Conservation (phyloP, 2,113 vertebrate species). For the Eulacestoma nigropectus region DNA sequence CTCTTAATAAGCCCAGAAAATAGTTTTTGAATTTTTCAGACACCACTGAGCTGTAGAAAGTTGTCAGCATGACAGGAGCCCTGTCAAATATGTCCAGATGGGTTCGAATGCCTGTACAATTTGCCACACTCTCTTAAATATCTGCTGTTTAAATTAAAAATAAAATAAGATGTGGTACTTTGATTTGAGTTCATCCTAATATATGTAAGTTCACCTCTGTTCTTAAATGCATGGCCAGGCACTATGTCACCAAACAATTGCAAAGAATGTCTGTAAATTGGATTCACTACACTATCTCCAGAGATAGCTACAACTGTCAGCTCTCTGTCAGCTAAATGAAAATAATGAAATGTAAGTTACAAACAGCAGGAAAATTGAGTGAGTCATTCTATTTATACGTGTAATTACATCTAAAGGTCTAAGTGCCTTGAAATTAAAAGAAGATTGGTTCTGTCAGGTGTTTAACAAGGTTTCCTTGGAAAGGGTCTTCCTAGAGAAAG, state of each 20-base stretch:
- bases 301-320: conserved; percentile 23
- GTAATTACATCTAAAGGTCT: conserved; percentile 35
- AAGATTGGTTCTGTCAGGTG: conserved; percentile 7
- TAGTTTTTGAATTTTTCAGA: background rate
- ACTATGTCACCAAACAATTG: background rate
- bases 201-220: background rate
- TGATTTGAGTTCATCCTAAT: background rate
- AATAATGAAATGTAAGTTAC: conserved; percentile 43
- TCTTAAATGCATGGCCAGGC: background rate
- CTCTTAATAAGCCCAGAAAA: background rate
- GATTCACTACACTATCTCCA: background rate
- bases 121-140: background rate
- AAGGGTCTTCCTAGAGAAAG: background rate
- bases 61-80: background rate
- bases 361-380: conserved; percentile 24
- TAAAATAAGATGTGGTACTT: background rate
- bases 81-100: background rate
- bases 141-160: conserved; percentile 10
- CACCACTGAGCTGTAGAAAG: background rate
- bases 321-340: conserved; percentile 33
- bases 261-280: conserved; percentile 20
- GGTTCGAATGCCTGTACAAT: background rate
- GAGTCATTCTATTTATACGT: conserved; percentile 23
- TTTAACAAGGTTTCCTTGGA: conserved; percentile 34
- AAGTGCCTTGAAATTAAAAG: conserved; percentile 39